A percentile compares a stretch with the other conserved stretches of the same genome.
These are phyloP conservation scores for Lepidocyrtoides sp. DNA, from an alignment of 2,888 invertebrate genomes.

Conservation along the genomic window DNA sequence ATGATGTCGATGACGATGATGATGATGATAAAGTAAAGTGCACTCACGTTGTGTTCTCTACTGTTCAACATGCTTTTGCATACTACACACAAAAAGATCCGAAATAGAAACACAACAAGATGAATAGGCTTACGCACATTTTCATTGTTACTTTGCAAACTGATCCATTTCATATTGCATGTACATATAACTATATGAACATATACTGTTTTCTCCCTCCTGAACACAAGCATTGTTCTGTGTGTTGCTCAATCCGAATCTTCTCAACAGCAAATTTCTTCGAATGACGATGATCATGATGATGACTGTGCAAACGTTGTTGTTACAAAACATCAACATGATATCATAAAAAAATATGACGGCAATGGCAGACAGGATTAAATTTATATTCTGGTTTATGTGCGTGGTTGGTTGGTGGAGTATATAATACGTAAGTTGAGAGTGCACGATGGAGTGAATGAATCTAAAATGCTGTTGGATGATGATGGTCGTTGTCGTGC, in stretches of 20 bases:
- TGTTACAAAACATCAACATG: slow-evolving; percentile 56
- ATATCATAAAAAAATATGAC: slow-evolving; percentile 57
- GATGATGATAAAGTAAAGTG: slow-evolving; percentile 14
- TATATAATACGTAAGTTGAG: no score
- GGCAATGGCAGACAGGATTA: slow-evolving; percentile 29
- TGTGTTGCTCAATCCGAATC: no score
- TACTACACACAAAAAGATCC: no score
- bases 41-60: neutral
- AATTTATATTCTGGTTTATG: slow-evolving; percentile 52
- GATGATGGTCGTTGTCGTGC: no score
- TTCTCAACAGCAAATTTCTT: neutral
- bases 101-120: neutral
- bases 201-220: slow-evolving; percentile 9
- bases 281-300: neutral
- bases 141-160: neutral
- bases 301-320: slow-evolving; percentile 55
- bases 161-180: no score
- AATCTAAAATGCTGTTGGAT: no score
- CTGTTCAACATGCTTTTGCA: no score
- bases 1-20: neutral
- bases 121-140: neutral
- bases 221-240: no score
- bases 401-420: neutral
- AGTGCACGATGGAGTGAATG: neutral
- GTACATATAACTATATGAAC: neutral